phyloP scores from a whole-genome alignment of 1,140 invertebrate genomes.

The Coelopa frigida region DNA sequence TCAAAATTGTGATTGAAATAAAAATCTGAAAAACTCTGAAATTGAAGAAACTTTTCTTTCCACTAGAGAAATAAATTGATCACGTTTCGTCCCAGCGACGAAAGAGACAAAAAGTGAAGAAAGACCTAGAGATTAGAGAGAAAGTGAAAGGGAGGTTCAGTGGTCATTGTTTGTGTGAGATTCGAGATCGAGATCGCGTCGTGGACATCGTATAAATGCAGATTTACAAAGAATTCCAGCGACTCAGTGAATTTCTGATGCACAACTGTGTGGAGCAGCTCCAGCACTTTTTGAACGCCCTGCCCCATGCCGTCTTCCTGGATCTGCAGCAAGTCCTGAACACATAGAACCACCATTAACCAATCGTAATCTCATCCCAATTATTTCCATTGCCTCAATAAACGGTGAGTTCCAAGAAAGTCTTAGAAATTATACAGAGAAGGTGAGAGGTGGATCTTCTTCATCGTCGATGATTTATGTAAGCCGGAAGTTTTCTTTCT shows the following conservation, averaged over 20 bases:
- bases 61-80: not conserved
- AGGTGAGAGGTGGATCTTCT: not conserved
- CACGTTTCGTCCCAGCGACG: not conserved
- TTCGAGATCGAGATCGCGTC: not conserved
- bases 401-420: not conserved
- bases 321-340: slow-evolving; percentile 16
- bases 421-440: not conserved
- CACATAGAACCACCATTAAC: slow-evolving; percentile 4
- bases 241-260: slow-evolving; percentile 39
- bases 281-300: slow-evolving; percentile 33
- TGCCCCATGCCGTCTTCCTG: slow-evolving; percentile 33
- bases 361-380: not conserved
- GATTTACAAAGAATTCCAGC: slow-evolving; percentile 33
- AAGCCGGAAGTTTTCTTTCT: slow-evolving; percentile 19
- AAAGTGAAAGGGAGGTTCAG: not conserved
- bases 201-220: slow-evolving; percentile 25
- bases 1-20: slow-evolving; percentile 5
- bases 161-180: not conserved
- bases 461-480: slow-evolving; percentile 16
- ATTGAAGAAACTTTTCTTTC: not conserved
- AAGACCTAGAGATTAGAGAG: not conserved
- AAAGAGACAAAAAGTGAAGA: not conserved
- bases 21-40: slow-evolving; percentile 4
- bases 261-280: slow-evolving; percentile 34
- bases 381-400: not conserved